A percentile compares a stretch with the other conserved stretches of the same genome.
These are phyloP conservation scores for Saccopteryx leptura DNA, from an alignment of 2,113 vertebrate species.

Conservation along the genomic window DNA sequence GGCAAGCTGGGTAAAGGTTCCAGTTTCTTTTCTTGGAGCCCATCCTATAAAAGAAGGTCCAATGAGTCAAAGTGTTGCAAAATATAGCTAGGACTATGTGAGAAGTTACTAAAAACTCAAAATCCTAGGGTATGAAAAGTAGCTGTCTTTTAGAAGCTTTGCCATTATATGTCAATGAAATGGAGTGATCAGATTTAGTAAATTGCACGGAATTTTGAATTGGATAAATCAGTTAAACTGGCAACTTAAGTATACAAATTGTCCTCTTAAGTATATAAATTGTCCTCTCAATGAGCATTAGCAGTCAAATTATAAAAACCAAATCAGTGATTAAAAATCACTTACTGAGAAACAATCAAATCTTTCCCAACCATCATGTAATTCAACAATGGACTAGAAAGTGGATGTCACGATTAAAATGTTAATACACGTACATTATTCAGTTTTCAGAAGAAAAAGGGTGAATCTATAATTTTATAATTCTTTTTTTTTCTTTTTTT, in stretches of 20 bases:
- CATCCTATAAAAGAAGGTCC: constrained; percentile 89
- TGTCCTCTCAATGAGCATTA: background rate
- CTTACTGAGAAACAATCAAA: constrained; percentile 15
- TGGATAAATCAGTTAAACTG: background rate
- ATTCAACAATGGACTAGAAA: background rate
- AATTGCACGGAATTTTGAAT: background rate
- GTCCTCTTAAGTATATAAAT: background rate
- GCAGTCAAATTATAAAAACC: background rate
- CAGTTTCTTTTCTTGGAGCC: constrained; percentile 98
- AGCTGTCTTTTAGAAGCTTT: constrained; percentile 31
- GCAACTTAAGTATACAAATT: background rate
- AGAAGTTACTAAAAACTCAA: background rate
- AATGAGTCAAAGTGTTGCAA: constrained; percentile 35
- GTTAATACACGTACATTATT: background rate
- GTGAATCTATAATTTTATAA: background rate
- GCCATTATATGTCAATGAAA: background rate
- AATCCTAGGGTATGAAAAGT: constrained; percentile 15
- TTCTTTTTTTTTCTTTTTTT: too few species aligned
- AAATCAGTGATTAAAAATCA: background rate
- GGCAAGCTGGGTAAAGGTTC: constrained; percentile 97
- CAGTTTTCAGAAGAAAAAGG: constrained; percentile 32
- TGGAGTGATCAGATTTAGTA: background rate
- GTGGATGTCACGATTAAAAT: constrained; percentile 46
- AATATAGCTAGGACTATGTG: background rate
- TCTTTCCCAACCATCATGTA: background rate